phyloP scores from a whole-genome alignment of 1,140 invertebrate species.

The Zaprionus vittiger region DNA sequence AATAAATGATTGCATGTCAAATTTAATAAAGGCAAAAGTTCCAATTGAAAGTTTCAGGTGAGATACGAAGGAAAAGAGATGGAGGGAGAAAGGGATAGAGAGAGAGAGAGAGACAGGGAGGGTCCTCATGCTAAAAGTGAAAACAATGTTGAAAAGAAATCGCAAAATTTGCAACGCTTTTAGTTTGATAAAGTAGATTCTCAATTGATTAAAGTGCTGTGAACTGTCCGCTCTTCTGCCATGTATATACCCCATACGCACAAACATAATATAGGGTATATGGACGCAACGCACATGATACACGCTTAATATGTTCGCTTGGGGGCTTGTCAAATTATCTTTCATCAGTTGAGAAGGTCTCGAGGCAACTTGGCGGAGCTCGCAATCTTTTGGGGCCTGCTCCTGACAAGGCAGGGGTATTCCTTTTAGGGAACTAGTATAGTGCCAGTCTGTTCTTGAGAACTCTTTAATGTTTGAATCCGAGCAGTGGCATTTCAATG shows the following conservation, averaged over 20 bases:
- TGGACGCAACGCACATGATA: not conserved
- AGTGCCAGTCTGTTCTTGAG: not conserved
- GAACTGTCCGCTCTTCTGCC: slow-evolving; percentile 19
- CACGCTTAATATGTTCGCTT: slow-evolving; percentile 1
- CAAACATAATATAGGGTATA: not conserved
- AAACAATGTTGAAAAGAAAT: slow-evolving; percentile 51
- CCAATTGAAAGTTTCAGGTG: slow-evolving; percentile 45
- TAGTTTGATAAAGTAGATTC: slow-evolving; percentile 79
- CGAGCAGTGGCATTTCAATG: not conserved
- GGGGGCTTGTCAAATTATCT: not conserved
- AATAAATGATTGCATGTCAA: slow-evolving; percentile 71
- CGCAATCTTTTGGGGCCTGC: too few relatives aligned
- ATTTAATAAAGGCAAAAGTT: slow-evolving; percentile 63
- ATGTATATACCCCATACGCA: not conserved
- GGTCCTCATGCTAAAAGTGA: too few relatives aligned
- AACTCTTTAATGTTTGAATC: not conserved
- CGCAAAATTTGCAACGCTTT: slow-evolving; percentile 72
- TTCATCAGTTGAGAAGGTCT: not conserved
- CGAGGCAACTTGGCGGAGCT: not conserved
- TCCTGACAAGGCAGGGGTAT: not conserved
- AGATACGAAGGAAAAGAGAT: not conserved
- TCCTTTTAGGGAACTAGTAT: not conserved
- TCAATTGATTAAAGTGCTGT: slow-evolving; percentile 74
- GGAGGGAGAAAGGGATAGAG: not conserved
- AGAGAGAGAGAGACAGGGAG: not conserved